Percentiles rank a stretch among this genome's conserved stretches.
Evolutionary conservation across 92 coral and sea anemone species (phyloP).

Genomic region (Parazoanthus swiftii): DNA sequence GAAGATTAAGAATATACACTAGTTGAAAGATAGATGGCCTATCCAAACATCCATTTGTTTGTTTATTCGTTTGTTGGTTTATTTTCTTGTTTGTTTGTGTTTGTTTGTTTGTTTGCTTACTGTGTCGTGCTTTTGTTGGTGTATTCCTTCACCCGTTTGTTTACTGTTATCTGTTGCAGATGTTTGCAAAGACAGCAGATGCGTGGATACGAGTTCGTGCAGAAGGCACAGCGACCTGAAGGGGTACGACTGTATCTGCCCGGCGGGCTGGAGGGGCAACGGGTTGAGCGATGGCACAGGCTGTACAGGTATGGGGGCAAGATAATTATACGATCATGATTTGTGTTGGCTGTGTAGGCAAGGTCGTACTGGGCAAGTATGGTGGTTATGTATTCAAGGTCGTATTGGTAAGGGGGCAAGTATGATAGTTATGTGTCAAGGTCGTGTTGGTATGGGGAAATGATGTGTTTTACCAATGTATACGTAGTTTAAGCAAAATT

Average conservation of each 20-base stretch:
- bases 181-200: constrained; percentile 30
- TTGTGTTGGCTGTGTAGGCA: too few relatives aligned
- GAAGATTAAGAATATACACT: too few relatives aligned
- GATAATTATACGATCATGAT: too few relatives aligned
- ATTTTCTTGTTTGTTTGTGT: neutral
- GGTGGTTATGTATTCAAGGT: too few relatives aligned
- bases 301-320: constrained; percentile 12
- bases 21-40: neutral
- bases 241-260: constrained; percentile 29
- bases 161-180: neutral
- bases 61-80: neutral
- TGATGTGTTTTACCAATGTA: too few relatives aligned
- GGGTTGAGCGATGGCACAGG: constrained; percentile 25
- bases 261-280: constrained; percentile 20
- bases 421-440: too few relatives aligned
- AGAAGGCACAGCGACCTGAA: constrained; percentile 13
- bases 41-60: neutral
- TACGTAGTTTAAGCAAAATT: too few relatives aligned
- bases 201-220: constrained; percentile 5
- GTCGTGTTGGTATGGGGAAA: too few relatives aligned
- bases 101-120: neutral
- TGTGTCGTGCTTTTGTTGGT: neutral
- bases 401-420: too few relatives aligned
- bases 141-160: neutral
- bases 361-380: too few relatives aligned